Percentiles rank a stretch among this genome's conserved stretches.
phyloP scores from a whole-genome alignment of 2,888 invertebrate species.

The Campoplex nolae region DNA sequence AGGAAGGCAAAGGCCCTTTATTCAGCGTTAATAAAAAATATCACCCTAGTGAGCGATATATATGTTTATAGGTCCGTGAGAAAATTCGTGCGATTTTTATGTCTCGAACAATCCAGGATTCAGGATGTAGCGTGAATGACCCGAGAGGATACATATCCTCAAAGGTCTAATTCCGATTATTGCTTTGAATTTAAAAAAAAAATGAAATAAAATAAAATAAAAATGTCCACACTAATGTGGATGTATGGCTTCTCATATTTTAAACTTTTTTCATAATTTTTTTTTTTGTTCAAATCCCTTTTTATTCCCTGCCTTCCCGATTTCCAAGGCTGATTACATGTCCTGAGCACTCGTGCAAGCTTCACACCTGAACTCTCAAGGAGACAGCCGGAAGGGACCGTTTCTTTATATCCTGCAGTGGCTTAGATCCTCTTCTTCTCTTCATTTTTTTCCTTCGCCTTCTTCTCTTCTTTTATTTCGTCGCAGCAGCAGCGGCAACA shows the following conservation, averaged over 20 bases:
- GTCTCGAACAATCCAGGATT: constrained; percentile 42
- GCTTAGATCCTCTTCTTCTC: constrained; percentile 64
- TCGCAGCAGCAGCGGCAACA: constrained; percentile 42
- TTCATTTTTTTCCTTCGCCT: constrained; percentile 18
- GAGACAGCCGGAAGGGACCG: constrained; percentile 68
- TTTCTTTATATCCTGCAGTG: constrained; percentile 69
- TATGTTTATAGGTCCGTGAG: constrained; percentile 31
- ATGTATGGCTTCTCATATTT: constrained; percentile 37
- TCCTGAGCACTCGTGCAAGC: constrained; percentile 46
- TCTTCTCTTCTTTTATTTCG: constrained; percentile 60
- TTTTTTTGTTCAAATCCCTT: constrained; percentile 27
- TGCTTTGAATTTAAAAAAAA: background rate
- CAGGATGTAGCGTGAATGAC: constrained; percentile 55
- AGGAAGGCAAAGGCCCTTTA: background rate
- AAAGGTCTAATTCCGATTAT: constrained; percentile 60
- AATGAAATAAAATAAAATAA: background rate
- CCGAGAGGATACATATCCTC: constrained; percentile 43
- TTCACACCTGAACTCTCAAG: constrained; percentile 68
- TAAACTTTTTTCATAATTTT: constrained; percentile 3
- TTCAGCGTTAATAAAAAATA: constrained; percentile 35
- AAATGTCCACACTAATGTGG: background rate
- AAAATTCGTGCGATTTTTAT: constrained; percentile 37
- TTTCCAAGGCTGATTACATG: constrained; percentile 61
- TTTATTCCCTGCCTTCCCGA: constrained; percentile 54
- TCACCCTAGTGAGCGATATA: constrained; percentile 36